phyloP scores from a whole-genome alignment of 92 coral and sea anemone genomes.

The Zoanthus gigantus region DNA sequence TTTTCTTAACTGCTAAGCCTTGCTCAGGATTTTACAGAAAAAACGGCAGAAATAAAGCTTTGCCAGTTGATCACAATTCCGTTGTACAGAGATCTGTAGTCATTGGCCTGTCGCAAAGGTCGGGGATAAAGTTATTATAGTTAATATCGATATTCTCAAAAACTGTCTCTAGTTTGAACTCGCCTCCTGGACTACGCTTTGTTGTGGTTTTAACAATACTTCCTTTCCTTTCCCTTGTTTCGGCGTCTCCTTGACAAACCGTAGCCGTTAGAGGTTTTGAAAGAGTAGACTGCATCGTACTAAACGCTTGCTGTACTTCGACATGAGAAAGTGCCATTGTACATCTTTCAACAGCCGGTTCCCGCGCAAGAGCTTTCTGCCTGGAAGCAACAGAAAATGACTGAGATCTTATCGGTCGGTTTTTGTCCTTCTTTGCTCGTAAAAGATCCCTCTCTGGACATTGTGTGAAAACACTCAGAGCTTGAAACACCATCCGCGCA shows the following conservation, averaged over 20 bases:
- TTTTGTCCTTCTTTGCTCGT: constrained; percentile 46
- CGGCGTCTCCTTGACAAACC: constrained; percentile 52
- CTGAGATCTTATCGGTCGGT: constrained; percentile 60
- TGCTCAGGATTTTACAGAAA: neutral
- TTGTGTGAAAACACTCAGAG: constrained; percentile 81
- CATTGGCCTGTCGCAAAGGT: constrained; percentile 56
- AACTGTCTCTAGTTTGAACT: neutral
- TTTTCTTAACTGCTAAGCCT: neutral
- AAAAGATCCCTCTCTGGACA: constrained; percentile 47
- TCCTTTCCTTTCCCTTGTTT: constrained; percentile 26
- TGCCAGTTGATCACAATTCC: constrained; percentile 58
- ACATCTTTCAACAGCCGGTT: constrained; percentile 70
- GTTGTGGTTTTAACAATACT: constrained; percentile 12
- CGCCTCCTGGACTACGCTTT: neutral
- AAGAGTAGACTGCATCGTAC: constrained; percentile 46
- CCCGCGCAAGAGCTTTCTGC: constrained; percentile 63
- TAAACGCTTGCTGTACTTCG: constrained; percentile 71
- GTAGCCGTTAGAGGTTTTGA: constrained; percentile 65
- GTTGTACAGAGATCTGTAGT: constrained; percentile 96
- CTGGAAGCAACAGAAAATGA: constrained; percentile 84
- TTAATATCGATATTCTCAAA: constrained; percentile 31
- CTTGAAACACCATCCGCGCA: constrained; percentile 86
- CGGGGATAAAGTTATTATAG: constrained; percentile 51
- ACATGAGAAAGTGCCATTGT: constrained; percentile 79
- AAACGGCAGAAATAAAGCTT: constrained; percentile 1